Percentiles rank a stretch among this genome's conserved stretches.
Evolutionary conservation across 2,888 invertebrate species (phyloP).

Genomic region (Myopa tessellatipennis): DNA sequence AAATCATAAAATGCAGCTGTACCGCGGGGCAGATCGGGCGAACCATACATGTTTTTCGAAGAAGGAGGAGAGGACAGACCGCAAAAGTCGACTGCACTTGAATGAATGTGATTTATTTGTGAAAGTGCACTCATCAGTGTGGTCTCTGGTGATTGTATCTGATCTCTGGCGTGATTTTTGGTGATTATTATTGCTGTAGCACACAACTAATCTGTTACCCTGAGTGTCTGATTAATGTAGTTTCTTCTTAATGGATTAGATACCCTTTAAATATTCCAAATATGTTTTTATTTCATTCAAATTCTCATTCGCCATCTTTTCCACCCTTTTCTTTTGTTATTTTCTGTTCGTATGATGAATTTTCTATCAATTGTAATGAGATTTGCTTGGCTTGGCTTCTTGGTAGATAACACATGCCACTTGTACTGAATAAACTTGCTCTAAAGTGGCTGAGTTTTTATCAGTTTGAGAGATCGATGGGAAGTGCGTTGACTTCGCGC

Average conservation of each 20-base stretch:
- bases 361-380: neutral
- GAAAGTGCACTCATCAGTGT: neutral
- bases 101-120: slow-evolving; percentile 3
- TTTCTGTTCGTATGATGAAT: neutral
- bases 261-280: slow-evolving; percentile 5
- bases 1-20: neutral
- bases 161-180: neutral
- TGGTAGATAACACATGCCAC: neutral
- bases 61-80: neutral
- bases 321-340: neutral
- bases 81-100: slow-evolving; percentile 5
- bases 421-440: neutral
- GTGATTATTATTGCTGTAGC: slow-evolving; percentile 9
- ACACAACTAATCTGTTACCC: slow-evolving; percentile 16
- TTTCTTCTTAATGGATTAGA: neutral
- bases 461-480: neutral
- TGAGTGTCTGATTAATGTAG: slow-evolving; percentile 14
- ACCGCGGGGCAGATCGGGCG: neutral
- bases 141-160: neutral
- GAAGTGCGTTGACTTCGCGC: neutral
- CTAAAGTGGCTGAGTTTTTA: slow-evolving; percentile 12
- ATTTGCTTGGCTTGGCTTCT: neutral
- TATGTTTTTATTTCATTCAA: neutral
- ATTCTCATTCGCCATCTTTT: neutral
- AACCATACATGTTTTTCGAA: neutral